phyloP scores from a whole-genome alignment of 2,113 vertebrate genomes.

The Phyllopteryx taeniolatus region DNA sequence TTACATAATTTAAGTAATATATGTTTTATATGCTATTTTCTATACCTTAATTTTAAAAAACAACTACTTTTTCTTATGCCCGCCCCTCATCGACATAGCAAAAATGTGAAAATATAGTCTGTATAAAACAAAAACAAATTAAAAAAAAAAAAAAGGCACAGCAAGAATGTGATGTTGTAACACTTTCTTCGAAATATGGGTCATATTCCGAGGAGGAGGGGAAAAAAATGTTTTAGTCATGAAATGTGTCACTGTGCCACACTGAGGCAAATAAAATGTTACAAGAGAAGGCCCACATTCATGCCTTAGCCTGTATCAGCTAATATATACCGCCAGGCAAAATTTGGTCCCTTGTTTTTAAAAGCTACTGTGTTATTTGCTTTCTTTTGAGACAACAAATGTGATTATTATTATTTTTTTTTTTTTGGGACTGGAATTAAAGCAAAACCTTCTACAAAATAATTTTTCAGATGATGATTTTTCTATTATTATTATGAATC shows the following conservation, averaged over 20 bases:
- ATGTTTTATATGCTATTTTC: slow-evolving; percentile 85
- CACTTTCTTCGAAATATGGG: slow-evolving; percentile 76
- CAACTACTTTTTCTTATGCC: slow-evolving; percentile 75
- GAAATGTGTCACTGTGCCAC: slow-evolving; percentile 80
- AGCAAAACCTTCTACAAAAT: slow-evolving; percentile 66
- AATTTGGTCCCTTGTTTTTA: slow-evolving; percentile 60
- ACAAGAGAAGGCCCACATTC: slow-evolving; percentile 59
- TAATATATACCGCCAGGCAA: slow-evolving; percentile 58
- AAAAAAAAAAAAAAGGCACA: slow-evolving; percentile 52
- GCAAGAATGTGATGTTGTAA: slow-evolving; percentile 80
- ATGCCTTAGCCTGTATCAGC: slow-evolving; percentile 39
- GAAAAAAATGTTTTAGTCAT: slow-evolving; percentile 75
- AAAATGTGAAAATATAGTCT: slow-evolving; percentile 50
- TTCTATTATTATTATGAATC: background rate
- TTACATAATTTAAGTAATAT: slow-evolving; percentile 83
- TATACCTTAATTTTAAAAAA: slow-evolving; percentile 78
- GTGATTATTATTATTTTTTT: slow-evolving; percentile 58
- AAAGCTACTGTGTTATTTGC: slow-evolving; percentile 75
- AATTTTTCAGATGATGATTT: slow-evolving; percentile 38
- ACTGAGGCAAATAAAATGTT: slow-evolving; percentile 67
- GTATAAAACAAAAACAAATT: slow-evolving; percentile 37
- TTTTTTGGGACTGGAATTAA: slow-evolving; percentile 73
- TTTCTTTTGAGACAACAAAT: slow-evolving; percentile 69
- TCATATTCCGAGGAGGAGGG: slow-evolving; percentile 75
- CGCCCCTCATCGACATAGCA: slow-evolving; percentile 67